Conservation (phyloP, 2,888 invertebrate genomes). For the Ganaspis brasiliensis region DNA sequence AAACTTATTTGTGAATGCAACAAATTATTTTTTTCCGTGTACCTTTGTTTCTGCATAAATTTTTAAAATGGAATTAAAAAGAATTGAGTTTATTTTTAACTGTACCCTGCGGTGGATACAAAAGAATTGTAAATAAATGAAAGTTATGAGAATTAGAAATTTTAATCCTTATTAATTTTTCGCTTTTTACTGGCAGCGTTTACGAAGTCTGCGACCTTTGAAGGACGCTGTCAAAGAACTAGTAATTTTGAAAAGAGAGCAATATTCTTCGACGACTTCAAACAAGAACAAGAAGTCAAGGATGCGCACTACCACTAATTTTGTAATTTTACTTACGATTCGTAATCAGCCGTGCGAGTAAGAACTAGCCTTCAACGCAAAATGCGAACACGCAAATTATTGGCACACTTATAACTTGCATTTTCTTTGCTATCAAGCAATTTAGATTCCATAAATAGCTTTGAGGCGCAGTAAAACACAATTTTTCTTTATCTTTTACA, state of each 20-base stretch:
- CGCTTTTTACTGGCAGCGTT: too few species aligned
- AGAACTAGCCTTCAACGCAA: conserved; percentile 39
- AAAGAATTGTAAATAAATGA: too few species aligned
- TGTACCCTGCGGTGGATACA: too few species aligned
- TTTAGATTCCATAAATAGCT: conserved; percentile 27
- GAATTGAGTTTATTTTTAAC: too few species aligned
- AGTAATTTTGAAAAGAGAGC: conserved; percentile 28
- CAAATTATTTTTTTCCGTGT: too few species aligned
- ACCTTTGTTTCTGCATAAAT: too few species aligned
- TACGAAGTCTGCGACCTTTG: conserved; percentile 61
- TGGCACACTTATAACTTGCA: conserved; percentile 25
- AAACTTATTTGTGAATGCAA: too few species aligned
- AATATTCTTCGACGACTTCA: conserved; percentile 43
- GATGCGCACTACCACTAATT: conserved; percentile 54
- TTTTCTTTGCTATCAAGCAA: conserved; percentile 15
- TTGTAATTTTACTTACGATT: conserved; percentile 57
- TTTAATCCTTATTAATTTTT: too few species aligned
- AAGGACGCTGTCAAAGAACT: conserved; percentile 62
- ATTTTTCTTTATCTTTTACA: neutral
- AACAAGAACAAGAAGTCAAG: conserved; percentile 56
- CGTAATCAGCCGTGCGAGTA: conserved; percentile 45
- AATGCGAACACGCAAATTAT: conserved; percentile 32
- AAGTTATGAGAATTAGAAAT: too few species aligned
- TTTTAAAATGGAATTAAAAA: too few species aligned
- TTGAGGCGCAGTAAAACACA: neutral